Conservation (phyloP, 2,797 vertebrate species). For the Trematomus bernacchii region DNA sequence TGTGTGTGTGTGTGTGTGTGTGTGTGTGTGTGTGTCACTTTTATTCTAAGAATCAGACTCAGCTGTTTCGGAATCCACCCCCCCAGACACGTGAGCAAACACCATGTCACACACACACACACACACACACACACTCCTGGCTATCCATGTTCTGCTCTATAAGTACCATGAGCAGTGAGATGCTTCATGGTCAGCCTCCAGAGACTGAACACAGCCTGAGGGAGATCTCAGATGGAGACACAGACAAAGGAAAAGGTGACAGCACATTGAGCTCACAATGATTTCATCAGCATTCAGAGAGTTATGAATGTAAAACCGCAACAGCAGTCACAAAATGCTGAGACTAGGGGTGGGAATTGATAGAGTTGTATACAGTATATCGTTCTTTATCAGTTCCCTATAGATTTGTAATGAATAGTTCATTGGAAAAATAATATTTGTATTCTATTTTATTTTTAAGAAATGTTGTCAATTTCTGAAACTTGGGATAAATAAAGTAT, state of each 20-base stretch:
- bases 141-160: conserved; percentile 40
- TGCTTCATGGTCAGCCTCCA: conserved; percentile 20
- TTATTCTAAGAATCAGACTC: conserved; percentile 65
- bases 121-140: conserved; percentile 19
- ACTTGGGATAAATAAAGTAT: no score
- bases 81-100: conserved; percentile 36
- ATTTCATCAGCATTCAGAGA: conserved; percentile 1
- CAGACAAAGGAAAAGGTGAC: conserved; percentile 7
- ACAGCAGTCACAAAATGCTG: not conserved
- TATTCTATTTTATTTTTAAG: no score
- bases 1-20: conserved; percentile 6
- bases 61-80: conserved; percentile 62
- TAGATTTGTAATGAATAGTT: no score
- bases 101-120: conserved; percentile 14
- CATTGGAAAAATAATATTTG: no score
- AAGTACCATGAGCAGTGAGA: conserved; percentile 37
- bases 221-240: conserved; percentile 7
- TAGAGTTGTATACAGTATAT: no score
- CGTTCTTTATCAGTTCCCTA: no score
- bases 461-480: no score
- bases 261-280: not conserved
- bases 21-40: conserved; percentile 33
- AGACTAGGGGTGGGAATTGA: not conserved
- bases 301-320: not conserved
- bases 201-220: conserved; percentile 27